Conservation (phyloP, 2,888 invertebrate genomes). For the Mesorhabditis belari region DNA sequence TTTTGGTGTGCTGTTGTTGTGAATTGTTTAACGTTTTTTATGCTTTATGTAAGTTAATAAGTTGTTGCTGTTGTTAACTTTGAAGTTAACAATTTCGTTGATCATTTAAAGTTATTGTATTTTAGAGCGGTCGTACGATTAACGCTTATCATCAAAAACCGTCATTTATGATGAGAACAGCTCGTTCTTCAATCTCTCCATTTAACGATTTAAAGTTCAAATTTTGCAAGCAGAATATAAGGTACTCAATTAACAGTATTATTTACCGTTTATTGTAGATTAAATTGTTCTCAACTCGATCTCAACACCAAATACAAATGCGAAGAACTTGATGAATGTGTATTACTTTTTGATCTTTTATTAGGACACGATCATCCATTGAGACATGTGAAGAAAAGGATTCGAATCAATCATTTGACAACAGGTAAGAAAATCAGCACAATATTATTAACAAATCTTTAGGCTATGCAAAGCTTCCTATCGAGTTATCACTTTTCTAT, state of each 20-base stretch:
- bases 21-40: constrained; percentile 34
- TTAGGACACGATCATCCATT: neutral
- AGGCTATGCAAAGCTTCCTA: neutral
- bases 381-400: neutral
- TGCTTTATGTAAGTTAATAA: constrained; percentile 27
- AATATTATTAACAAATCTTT: neutral
- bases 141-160: neutral
- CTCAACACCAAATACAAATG: neutral
- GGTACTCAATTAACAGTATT: neutral
- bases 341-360: neutral
- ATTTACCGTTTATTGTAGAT: neutral
- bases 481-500: neutral
- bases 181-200: neutral
- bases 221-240: neutral
- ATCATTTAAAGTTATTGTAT: no score
- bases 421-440: neutral
- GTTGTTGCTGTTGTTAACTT: neutral
- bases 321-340: neutral
- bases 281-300: neutral
- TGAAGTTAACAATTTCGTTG: neutral
- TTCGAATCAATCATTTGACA: neutral
- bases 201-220: neutral
- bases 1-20: constrained; percentile 37
- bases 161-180: neutral
- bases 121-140: neutral